These are phyloP conservation scores for Phasia obesa DNA, from an alignment of 2,888 invertebrate genomes.

Conservation along the genomic window DNA sequence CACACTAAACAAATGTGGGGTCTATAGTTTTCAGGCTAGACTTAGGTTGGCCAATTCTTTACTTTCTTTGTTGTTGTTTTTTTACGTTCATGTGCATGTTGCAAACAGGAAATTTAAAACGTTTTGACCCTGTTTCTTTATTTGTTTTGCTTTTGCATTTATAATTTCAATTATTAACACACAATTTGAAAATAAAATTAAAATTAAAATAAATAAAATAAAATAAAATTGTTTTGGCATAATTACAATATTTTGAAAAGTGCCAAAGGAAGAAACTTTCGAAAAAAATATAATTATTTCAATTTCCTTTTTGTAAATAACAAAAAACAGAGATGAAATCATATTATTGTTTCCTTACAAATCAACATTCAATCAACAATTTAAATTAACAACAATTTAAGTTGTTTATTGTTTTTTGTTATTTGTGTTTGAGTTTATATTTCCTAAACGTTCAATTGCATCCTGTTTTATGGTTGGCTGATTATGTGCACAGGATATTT, in stretches of 20 bases:
- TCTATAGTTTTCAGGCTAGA: slow-evolving; percentile 61
- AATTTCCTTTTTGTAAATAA: too few species aligned
- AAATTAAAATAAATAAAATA: slow-evolving; percentile 14
- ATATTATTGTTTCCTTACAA: background rate
- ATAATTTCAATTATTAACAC: slow-evolving; percentile 41
- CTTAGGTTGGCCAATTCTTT: slow-evolving; percentile 63
- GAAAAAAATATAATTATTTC: background rate
- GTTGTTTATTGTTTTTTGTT: slow-evolving; percentile 27
- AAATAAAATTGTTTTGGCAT: slow-evolving; percentile 24
- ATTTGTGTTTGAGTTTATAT: slow-evolving; percentile 8
- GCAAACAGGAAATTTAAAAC: slow-evolving; percentile 67
- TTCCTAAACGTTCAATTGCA: slow-evolving; percentile 63
- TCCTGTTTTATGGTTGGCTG: slow-evolving; percentile 70
- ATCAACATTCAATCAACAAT: slow-evolving; percentile 52
- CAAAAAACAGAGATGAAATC: background rate
- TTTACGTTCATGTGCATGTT: slow-evolving; percentile 43
- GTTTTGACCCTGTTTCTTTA: slow-evolving; percentile 66
- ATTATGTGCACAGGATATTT: slow-evolving; percentile 56
- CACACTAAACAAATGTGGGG: slow-evolving; percentile 19
- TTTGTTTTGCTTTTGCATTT: slow-evolving; percentile 18
- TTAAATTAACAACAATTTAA: slow-evolving; percentile 37
- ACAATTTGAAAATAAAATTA: slow-evolving; percentile 28
- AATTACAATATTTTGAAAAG: slow-evolving; percentile 18
- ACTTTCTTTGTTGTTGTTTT: slow-evolving; percentile 54
- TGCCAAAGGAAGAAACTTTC: background rate